Evolutionary conservation across 2,797 vertebrate genomes (phyloP), one percentile per base, ranked within the genome.

Genomic region (Eurystomus glaucurus): DNA sequence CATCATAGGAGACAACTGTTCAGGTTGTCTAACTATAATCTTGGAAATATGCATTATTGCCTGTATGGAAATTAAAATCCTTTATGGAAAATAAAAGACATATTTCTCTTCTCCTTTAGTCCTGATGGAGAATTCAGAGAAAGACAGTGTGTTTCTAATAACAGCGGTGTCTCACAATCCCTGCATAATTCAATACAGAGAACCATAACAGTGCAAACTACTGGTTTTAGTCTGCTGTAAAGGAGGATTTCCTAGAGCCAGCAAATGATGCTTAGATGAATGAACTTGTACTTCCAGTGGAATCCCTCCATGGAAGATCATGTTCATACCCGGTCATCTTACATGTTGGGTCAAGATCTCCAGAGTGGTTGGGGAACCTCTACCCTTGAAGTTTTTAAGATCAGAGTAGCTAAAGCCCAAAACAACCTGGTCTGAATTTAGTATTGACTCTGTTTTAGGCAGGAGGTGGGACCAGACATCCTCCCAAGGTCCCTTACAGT

Each of bases 41-140:
- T 71, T 60, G 15, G 5, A 83, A 77, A 72, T 65, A 45, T 3
- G 39, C 37, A 18, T 12, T 43, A 14, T 51, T 41, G 9, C 19
- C 10, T 45, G 3, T 28, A 52, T 20, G 28, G 39, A 28, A 37
- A 84, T 72, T 48, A 70, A 28, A 20, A 14, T 41, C 3, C 19
- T 39, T 2, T 8, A 51, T 1, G 3, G 22, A 77, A 92, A 80
- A 3, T 1, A 51, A 87, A 75, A 58, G 29, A 1, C 0, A 0
- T 12, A 14, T 46, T 85, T 61, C 2, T n/a, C 6, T 23, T 48
- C 18, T 83, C 50, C 18, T 26, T 37, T 54, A 39, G 23, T 39
- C 35, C 15, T 39, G 35, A 7, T 61, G 25, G 35, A 35, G 33
- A 58, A 58, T 58, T 58, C 22, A 25, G n/a, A 58, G 21, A 33